Evolutionary conservation across 2,113 vertebrate species (phyloP).

Genomic region (Nycticebus coucang): DNA sequence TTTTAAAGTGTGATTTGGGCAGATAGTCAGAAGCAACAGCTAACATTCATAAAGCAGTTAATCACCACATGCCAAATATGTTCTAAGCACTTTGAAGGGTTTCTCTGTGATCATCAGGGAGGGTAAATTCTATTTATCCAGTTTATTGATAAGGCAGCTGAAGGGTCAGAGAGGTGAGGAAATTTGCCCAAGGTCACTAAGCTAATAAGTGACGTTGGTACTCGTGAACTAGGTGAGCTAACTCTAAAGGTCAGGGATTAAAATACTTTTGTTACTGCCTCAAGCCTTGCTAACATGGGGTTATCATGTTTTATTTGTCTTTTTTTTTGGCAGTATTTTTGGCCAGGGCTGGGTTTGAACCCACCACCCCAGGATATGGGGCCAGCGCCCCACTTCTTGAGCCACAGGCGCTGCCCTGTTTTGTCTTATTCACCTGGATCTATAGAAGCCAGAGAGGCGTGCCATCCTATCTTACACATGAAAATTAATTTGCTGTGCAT

Average conservation of each 20-base stretch:
- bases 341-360: no score
- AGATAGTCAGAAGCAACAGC: conserved; percentile 36
- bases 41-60: conserved; percentile 37
- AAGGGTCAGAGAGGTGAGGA: conserved; percentile 30
- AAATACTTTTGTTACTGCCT: neutral
- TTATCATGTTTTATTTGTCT: neutral
- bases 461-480: neutral
- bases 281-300: neutral
- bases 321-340: no score
- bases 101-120: neutral
- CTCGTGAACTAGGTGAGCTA: neutral
- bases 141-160: neutral
- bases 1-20: conserved; percentile 12
- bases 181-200: neutral
- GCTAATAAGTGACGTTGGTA: neutral
- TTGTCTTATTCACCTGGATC: neutral
- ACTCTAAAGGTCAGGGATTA: neutral
- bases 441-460: neutral
- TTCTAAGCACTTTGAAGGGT: neutral
- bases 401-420: neutral
- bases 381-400: no score
- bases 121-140: neutral
- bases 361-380: no score
- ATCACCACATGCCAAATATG: conserved; percentile 7
- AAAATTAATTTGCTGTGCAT: neutral